Base-by-base conservation (phyloP, 2,888 invertebrate genomes). In the Tenodera sinensis region DNA sequence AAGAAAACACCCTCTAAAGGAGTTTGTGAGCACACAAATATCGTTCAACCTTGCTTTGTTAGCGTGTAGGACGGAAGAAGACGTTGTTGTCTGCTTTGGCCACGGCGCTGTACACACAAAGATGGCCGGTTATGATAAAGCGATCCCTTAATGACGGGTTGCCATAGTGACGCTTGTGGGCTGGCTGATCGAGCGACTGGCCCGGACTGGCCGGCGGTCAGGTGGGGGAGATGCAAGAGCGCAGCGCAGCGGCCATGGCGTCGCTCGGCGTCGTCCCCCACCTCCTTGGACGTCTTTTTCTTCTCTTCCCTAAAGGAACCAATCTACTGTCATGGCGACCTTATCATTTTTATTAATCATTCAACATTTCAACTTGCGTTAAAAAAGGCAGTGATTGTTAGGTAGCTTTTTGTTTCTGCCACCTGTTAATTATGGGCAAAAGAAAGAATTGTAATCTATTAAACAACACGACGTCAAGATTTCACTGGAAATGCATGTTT, bases 101-200 rank as follows among this genome's bases (percentile, higher is more conserved):
- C 91, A 91, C 91, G 90, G 92, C 91, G 90, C 90, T 90, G 90
- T 91, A 91, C 85, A 84, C 88, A 54, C 92, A 92, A 92, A 92
- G 92, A 92, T 92, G 93, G 93, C 93, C 93, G 94, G 94, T 94
- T 94, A 94, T 94, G 94, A 94, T 94, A 94, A 94, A 94, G 94
- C 94, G 94, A 94, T 93, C 93, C 91, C 94, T 94, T 94, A 94
- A 94, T 94, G 94, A 94, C 94, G 93, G 93, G 94, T 94, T 93
- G 93, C 93, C 93, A 94, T 94, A 93, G 93, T 92, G 92, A 94
- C 94, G 93, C 81, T 82, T 84, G 88, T 87, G 84, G 88, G 92
- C 91, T 91, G 90, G 91, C 91, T 91, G 91, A 91, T 91, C 91
- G 91, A 91, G 93, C 54, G 54, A 71, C 54, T 71, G 54, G 92